Evolutionary conservation across 2,888 invertebrate species (phyloP).

Genomic region (Xestia rhomboidea): DNA sequence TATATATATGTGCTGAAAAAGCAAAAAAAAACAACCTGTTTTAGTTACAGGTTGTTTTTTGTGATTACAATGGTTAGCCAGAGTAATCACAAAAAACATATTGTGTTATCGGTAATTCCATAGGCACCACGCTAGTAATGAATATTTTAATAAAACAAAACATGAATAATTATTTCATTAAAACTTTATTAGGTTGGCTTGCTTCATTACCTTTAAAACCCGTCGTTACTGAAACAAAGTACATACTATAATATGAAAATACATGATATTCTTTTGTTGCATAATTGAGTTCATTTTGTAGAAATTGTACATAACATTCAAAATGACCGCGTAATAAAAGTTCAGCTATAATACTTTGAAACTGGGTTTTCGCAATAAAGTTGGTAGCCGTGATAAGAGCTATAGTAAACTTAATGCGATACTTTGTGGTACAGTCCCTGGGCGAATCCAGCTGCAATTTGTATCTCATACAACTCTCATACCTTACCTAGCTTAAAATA

Average conservation of each 20-base stretch:
- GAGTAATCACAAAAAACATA: not conserved
- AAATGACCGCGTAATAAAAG: conserved; percentile 71
- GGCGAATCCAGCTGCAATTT: conserved; percentile 59
- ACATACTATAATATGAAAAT: conserved; percentile 32
- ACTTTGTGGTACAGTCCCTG: conserved; percentile 47
- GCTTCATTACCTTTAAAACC: conserved; percentile 28
- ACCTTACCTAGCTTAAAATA: conserved; percentile 52
- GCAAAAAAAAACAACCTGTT: too few relatives aligned
- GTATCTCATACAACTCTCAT: conserved; percentile 51
- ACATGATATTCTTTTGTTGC: conserved; percentile 46
- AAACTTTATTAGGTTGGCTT: conserved; percentile 22
- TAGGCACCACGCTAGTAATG: not conserved
- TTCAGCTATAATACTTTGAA: conserved; percentile 59
- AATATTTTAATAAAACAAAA: not conserved
- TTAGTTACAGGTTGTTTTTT: too few relatives aligned
- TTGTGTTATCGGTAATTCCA: not conserved
- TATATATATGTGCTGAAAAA: not conserved
- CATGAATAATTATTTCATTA: conserved; percentile 27
- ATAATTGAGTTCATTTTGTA: conserved; percentile 48
- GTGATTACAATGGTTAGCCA: too few relatives aligned
- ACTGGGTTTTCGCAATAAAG: conserved; percentile 64
- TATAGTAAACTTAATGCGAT: conserved; percentile 59
- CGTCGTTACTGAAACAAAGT: conserved; percentile 22
- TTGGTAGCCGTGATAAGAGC: conserved; percentile 57
- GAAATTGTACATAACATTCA: conserved; percentile 58